Base-by-base conservation (phyloP, 92 coral and sea anemone genomes). In the Anthopleura xanthogrammica region DNA sequence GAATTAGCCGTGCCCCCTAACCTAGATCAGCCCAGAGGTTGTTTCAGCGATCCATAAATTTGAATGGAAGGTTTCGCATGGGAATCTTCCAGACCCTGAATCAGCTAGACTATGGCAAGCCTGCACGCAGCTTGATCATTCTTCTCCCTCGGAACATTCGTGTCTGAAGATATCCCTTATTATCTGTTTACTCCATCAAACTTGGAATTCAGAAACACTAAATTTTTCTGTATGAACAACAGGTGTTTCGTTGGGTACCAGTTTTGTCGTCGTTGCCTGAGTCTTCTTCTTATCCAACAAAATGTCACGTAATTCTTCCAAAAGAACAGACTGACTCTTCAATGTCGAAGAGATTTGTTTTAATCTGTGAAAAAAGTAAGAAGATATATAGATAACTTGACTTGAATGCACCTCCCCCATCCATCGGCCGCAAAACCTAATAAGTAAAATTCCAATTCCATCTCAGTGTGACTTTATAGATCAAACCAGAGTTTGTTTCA, bases 271-370 rank as follows among this genome's bases (percentile, higher is more conserved):
- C 14, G 74, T 9, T 23, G 43, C 7, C 16, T 68, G 41, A 12
- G 41, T 36, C 75, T 90, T 78, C 71, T 86, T 88, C 50, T 83
- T 91, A 41, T 91, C 92, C 72, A 60, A 20, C 82, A 85, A 41
- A 46, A 91, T 60, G 19, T 91, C 94, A 39, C 91, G 87, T 42
- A 91, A 71, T 50, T 91, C 94, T 75, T 91, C 94, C 41, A 91
- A 73, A 19, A 91, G 48, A 17, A 86, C 90, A 16, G 86, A 80
- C 57, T 91, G 92, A 58, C 81, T 91, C 79, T 83, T 88, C 3
- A 91, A 74, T n/a, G 86, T 72, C 14, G 81, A 73, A 4, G 85
- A 76, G 29, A 91, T 88, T 41, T 91, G 92, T 80, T 76, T 85
- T 62, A 91, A 78, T 83, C 94, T 91, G 78, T 43, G 65, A 80